Conservation (phyloP, 2,113 vertebrate genomes). For the Brachypteracias leptosomus region DNA sequence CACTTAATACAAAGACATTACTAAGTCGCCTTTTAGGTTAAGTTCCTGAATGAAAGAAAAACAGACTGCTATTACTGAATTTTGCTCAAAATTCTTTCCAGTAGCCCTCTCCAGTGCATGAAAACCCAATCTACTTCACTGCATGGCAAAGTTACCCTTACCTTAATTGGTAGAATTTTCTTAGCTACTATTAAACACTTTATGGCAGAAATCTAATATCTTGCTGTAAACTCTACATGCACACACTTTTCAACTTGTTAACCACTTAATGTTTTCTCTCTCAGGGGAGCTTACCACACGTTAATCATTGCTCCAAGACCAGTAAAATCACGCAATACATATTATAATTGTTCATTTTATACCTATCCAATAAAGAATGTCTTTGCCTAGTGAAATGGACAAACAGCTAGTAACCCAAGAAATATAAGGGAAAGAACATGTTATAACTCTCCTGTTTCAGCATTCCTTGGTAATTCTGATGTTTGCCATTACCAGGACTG, state of each 20-base stretch:
- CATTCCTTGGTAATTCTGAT: background rate
- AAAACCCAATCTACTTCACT: background rate
- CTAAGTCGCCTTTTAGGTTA: background rate
- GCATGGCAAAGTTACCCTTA: background rate
- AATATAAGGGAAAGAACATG: background rate
- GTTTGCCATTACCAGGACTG: background rate
- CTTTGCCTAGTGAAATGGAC: background rate
- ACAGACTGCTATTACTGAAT: background rate
- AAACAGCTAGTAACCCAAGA: background rate
- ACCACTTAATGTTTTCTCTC: background rate
- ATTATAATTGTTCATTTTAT: background rate
- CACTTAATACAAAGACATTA: background rate
- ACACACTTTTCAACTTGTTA: background rate
- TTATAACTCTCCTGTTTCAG: rapidly evolving
- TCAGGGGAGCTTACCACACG: background rate
- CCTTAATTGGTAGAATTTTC: background rate
- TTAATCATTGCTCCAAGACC: background rate
- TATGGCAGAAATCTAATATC: background rate
- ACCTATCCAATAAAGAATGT: background rate
- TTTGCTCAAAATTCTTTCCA: background rate
- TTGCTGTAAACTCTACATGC: background rate
- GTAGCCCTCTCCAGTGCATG: background rate
- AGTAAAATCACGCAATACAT: background rate
- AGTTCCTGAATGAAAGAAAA: background rate
- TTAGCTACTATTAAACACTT: background rate